A percentile compares a stretch with the other conserved stretches of the same genome.
phyloP scores from a whole-genome alignment of 2,113 vertebrate species.

The Loxodonta africana region DNA sequence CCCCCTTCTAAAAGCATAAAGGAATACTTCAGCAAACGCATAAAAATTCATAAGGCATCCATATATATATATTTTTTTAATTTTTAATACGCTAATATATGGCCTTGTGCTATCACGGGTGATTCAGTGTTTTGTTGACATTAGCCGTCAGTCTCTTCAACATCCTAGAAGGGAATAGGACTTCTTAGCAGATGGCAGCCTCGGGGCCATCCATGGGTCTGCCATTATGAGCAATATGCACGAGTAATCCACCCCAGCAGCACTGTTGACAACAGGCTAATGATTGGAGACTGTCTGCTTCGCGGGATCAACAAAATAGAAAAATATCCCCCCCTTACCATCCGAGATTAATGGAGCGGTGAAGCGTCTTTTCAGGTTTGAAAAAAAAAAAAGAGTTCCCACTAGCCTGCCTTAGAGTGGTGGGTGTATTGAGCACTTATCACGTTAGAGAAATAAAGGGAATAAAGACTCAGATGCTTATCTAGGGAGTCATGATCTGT shows the following conservation, averaged over 20 bases:
- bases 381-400: neutral
- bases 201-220: constrained; percentile 92
- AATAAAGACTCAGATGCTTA: fast-evolving
- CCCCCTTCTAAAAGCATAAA: neutral
- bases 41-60: neutral
- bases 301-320: constrained; percentile 83
- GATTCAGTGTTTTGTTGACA: constrained; percentile 80
- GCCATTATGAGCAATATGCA: constrained; percentile 88
- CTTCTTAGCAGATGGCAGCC: constrained; percentile 91
- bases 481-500: neutral
- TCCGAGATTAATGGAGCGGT: neutral
- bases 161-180: constrained; percentile 81
- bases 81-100: neutral
- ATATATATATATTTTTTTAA: neutral
- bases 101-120: constrained; percentile 66
- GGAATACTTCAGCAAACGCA: neutral
- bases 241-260: constrained; percentile 91
- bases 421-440: neutral
- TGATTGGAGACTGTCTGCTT: constrained; percentile 92
- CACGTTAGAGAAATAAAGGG: neutral
- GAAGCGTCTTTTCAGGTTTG: neutral
- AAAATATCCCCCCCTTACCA: constrained; percentile 80
- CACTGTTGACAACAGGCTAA: constrained; percentile 92
- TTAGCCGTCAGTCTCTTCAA: constrained; percentile 80
- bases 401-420: fast-evolving